Evolutionary conservation across 2,888 invertebrate species (phyloP).

Genomic region (Callimorpha dominula): DNA sequence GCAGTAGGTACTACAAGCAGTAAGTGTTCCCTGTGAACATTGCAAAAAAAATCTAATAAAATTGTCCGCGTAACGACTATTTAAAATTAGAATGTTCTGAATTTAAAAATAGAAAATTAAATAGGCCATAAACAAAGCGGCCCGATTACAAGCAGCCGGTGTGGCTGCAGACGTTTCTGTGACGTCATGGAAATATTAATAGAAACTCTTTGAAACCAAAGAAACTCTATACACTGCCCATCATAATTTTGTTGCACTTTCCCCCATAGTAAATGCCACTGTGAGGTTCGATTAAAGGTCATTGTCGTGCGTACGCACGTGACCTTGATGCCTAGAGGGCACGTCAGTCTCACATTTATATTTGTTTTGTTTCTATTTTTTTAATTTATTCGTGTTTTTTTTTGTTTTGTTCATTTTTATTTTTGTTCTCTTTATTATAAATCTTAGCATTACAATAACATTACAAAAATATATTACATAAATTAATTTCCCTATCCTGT

Average conservation of each 20-base stretch:
- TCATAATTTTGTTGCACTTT: constrained; percentile 63
- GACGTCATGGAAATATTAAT: constrained; percentile 75
- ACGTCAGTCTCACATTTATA: constrained; percentile 52
- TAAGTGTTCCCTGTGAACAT: constrained; percentile 6
- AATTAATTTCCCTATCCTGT: constrained; percentile 71
- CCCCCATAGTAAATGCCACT: constrained; percentile 58
- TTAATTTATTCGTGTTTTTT: constrained; percentile 54
- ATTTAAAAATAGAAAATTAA: constrained; percentile 66
- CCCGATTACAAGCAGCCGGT: constrained; percentile 72
- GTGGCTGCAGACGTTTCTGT: constrained; percentile 68
- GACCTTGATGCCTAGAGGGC: constrained; percentile 70
- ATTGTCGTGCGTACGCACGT: constrained; percentile 75
- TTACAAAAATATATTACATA: constrained; percentile 85
- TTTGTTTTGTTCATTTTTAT: constrained; percentile 71
- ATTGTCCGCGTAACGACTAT: constrained; percentile 41
- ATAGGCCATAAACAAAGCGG: constrained; percentile 77
- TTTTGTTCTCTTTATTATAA: constrained; percentile 86
- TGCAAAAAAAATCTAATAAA: constrained; percentile 16
- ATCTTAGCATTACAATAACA: constrained; percentile 84
- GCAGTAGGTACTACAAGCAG: not conserved
- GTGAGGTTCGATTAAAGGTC: constrained; percentile 73
- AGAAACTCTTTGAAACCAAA: constrained; percentile 54
- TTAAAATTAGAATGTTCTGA: constrained; percentile 44
- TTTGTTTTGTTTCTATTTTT: constrained; percentile 59
- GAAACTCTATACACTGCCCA: constrained; percentile 72